Conservation (phyloP, 2,888 invertebrate genomes). For the Amphimallon solstitiale region DNA sequence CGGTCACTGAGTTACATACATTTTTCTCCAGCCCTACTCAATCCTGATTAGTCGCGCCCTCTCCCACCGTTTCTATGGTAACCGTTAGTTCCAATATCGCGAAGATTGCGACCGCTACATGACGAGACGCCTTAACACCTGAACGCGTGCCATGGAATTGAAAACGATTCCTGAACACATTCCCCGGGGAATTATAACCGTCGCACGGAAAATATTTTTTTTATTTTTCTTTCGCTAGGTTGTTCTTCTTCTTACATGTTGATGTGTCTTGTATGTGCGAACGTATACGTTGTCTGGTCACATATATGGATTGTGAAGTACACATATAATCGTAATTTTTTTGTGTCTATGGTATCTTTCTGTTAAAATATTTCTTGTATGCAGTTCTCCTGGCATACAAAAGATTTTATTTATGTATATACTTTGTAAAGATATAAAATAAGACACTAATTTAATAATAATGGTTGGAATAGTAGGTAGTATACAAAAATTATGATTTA, state of each 20-base stretch:
- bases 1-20: conserved; percentile 38
- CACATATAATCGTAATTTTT: background rate
- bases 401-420: no score
- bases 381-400: no score
- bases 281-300: background rate
- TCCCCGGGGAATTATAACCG: conserved; percentile 29
- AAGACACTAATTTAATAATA: no score
- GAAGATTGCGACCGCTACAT: conserved; percentile 39
- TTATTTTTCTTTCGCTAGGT: background rate
- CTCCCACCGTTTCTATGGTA: conserved; percentile 22
- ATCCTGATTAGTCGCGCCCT: conserved; percentile 39
- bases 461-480: no score
- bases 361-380: no score
- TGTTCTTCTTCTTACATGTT: background rate
- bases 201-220: conserved; percentile 31
- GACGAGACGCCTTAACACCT: conserved; percentile 38
- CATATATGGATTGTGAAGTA: conserved; percentile 2
- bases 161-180: conserved; percentile 25
- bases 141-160: conserved; percentile 38
- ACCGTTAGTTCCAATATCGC: conserved; percentile 39
- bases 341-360: no score
- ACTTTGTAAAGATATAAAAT: no score
- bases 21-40: conserved; percentile 41
- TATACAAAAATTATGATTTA: no score
- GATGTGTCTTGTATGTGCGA: background rate